Evolutionary conservation across 1,140 invertebrate species (phyloP).

Genomic region (Pemphigus obesinymphae): DNA sequence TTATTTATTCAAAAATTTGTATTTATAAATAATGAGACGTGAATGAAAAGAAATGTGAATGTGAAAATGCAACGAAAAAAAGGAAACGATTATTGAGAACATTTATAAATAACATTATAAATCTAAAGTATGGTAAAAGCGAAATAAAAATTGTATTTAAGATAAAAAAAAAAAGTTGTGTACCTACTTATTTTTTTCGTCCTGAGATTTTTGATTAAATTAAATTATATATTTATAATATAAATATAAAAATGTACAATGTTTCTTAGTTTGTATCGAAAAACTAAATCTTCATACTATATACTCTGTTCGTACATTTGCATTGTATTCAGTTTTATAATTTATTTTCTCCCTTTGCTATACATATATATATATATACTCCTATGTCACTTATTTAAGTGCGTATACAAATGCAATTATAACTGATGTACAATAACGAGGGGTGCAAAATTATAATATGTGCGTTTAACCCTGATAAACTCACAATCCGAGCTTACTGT

Average conservation of each 20-base stretch:
- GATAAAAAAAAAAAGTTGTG: too few relatives aligned
- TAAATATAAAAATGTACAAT: neutral
- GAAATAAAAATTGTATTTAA: too few relatives aligned
- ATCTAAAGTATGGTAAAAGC: too few relatives aligned
- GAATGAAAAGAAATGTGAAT: too few relatives aligned
- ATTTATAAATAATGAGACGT: too few relatives aligned
- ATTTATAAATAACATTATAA: too few relatives aligned
- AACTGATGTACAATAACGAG: conserved; percentile 3
- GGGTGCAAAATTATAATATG: neutral
- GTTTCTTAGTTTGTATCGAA: neutral
- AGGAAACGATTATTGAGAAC: too few relatives aligned
- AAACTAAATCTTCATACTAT: neutral
- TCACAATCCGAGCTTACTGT: neutral
- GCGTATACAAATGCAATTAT: conserved; percentile 33
- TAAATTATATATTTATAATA: neutral
- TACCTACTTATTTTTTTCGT: too few relatives aligned
- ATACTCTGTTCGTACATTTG: neutral
- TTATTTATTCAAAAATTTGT: too few relatives aligned
- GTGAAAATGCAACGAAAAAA: too few relatives aligned
- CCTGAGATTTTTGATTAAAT: neutral
- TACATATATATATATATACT: neutral
- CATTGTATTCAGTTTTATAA: neutral
- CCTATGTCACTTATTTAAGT: neutral
- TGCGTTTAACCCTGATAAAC: conserved; percentile 9
- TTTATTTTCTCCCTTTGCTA: neutral